Conservation (phyloP, 2,888 invertebrate genomes). For the Watsonalla cultraria region DNA sequence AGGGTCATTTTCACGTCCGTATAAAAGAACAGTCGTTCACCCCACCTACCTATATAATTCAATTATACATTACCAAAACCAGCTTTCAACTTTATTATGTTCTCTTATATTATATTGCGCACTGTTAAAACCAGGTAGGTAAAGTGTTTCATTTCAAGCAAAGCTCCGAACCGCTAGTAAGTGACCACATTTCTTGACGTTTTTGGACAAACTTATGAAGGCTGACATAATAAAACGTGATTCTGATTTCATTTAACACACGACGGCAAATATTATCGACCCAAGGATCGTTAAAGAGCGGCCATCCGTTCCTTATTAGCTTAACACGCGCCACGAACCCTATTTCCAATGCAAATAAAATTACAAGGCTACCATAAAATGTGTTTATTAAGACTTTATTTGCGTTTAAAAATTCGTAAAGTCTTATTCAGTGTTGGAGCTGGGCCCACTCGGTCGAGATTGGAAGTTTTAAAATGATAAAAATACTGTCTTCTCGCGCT, state of each 20-base stretch:
- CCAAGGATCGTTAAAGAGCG: slow-evolving; percentile 59
- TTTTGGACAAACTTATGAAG: slow-evolving; percentile 48
- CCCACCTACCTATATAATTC: slow-evolving; percentile 4
- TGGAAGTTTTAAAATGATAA: slow-evolving; percentile 68
- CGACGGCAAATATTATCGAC: slow-evolving; percentile 52
- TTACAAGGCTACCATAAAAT: slow-evolving; percentile 69
- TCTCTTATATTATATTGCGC: not conserved
- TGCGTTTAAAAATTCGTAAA: slow-evolving; percentile 71
- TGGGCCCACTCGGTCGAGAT: slow-evolving; percentile 53
- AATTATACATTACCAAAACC: not conserved
- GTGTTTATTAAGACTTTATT: slow-evolving; percentile 74
- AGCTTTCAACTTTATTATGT: not conserved
- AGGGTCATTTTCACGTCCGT: slow-evolving; percentile 18
- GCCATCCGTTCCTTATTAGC: slow-evolving; percentile 70
- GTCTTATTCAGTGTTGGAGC: slow-evolving; percentile 59
- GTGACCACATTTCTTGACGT: slow-evolving; percentile 34
- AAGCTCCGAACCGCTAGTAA: slow-evolving; percentile 21
- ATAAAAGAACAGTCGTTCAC: slow-evolving; percentile 7
- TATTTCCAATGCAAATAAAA: slow-evolving; percentile 72
- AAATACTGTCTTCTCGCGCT: slow-evolving; percentile 55
- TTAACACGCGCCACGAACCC: slow-evolving; percentile 64
- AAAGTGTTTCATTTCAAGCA: slow-evolving; percentile 12
- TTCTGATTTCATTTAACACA: slow-evolving; percentile 45
- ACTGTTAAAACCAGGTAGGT: slow-evolving; percentile 13
- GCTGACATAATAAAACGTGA: slow-evolving; percentile 50